These are phyloP conservation scores for Trogon melanurus DNA, from an alignment of 2,113 vertebrate genomes.

Conservation along the genomic window DNA sequence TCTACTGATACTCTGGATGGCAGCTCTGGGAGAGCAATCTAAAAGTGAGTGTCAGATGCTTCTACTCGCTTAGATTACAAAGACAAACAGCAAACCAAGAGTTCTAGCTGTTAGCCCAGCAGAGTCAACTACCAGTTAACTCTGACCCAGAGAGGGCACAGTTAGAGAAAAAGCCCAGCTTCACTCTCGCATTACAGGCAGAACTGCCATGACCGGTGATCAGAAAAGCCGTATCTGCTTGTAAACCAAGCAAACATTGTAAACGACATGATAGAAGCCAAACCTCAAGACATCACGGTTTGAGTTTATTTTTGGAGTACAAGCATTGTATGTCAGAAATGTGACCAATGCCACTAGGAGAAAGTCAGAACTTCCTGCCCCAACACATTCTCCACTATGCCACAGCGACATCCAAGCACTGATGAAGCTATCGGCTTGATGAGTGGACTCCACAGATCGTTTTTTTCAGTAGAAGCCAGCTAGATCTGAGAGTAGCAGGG, in stretches of 20 bases:
- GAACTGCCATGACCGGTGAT: not conserved
- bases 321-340: not conserved
- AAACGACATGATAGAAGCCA: not conserved
- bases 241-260: not conserved
- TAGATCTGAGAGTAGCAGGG: not conserved
- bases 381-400: not conserved
- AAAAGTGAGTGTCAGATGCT: constrained; percentile 7
- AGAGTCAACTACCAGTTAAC: constrained; percentile 28
- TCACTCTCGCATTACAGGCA: not conserved
- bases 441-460: not conserved
- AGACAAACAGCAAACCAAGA: not conserved
- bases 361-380: not conserved
- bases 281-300: not conserved
- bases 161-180: not conserved
- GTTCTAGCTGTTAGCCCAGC: constrained; percentile 13
- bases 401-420: not conserved
- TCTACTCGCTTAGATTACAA: constrained; percentile 14
- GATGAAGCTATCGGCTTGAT: not conserved
- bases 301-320: not conserved
- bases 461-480: not conserved
- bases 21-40: constrained; percentile 19
- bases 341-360: not conserved
- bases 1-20: constrained; percentile 35
- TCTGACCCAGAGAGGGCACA: not conserved
- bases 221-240: not conserved